Percentiles rank a stretch among this genome's conserved stretches.
Conservation (phyloP, 2,797 vertebrate genomes). For the Aplochiton taeniatus region DNA sequence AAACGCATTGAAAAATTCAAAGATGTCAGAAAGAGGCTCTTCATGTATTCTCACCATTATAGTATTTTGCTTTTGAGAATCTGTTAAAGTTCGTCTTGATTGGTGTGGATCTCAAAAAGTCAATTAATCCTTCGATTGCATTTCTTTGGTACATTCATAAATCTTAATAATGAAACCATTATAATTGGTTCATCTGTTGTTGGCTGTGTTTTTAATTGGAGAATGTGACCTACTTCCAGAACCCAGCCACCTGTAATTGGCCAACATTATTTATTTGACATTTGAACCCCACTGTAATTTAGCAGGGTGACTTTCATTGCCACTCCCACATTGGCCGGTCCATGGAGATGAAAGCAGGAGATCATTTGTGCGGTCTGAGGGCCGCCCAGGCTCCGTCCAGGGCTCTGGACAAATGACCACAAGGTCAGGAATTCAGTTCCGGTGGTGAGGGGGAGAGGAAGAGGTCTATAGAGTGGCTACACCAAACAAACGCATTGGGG, state of each 20-base stretch:
- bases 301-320: slow-evolving; percentile 65
- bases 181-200: slow-evolving; percentile 7
- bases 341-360: slow-evolving; percentile 70
- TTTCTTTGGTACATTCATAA: not conserved
- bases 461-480: slow-evolving; percentile 22
- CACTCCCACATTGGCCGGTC: slow-evolving; percentile 57
- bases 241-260: slow-evolving; percentile 37
- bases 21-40: not conserved
- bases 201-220: slow-evolving; percentile 29
- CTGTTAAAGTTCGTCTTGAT: too few relatives aligned
- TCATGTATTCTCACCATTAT: not conserved
- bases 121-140: not conserved
- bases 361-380: slow-evolving; percentile 58
- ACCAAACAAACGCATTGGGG: too few relatives aligned
- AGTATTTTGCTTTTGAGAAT: too few relatives aligned
- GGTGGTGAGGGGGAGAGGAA: slow-evolving; percentile 56
- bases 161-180: not conserved
- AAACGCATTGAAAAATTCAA: not conserved
- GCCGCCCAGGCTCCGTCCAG: slow-evolving; percentile 56
- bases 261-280: slow-evolving; percentile 55
- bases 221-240: slow-evolving; percentile 36
- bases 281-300: slow-evolving; percentile 70
- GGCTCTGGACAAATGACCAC: slow-evolving; percentile 69
- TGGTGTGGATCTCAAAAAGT: too few relatives aligned
- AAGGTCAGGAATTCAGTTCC: slow-evolving; percentile 74